Percentiles rank a stretch among this genome's conserved stretches.
These are phyloP conservation scores for Athripsodes cinereus DNA, from an alignment of 2,888 invertebrate genomes.

Conservation along the genomic window DNA sequence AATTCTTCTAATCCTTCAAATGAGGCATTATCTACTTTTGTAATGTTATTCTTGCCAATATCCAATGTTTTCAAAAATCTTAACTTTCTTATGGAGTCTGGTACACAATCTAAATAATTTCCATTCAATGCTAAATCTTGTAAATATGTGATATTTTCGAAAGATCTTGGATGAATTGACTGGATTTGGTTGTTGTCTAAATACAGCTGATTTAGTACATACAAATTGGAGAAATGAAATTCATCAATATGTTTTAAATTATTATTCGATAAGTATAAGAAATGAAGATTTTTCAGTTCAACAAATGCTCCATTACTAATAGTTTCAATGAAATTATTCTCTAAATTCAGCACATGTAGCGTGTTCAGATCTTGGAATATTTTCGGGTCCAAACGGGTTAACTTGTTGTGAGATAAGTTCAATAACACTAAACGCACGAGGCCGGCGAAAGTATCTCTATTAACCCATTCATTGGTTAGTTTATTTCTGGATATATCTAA, in stretches of 20 bases:
- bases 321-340: slow-evolving; percentile 63
- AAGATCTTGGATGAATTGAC: slow-evolving; percentile 60
- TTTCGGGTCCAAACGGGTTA: slow-evolving; percentile 63
- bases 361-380: slow-evolving; percentile 70
- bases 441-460: slow-evolving; percentile 69
- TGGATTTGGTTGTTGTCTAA: slow-evolving; percentile 67
- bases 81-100: slow-evolving; percentile 61
- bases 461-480: slow-evolving; percentile 69
- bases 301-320: slow-evolving; percentile 69
- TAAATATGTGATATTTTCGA: slow-evolving; percentile 70
- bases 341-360: slow-evolving; percentile 68
- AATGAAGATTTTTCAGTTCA: slow-evolving; percentile 68
- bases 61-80: slow-evolving; percentile 69
- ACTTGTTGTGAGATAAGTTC: slow-evolving; percentile 65
- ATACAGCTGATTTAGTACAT: slow-evolving; percentile 65
- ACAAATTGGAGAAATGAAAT: slow-evolving; percentile 64
- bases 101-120: slow-evolving; percentile 60
- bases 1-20: slow-evolving; percentile 70
- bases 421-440: slow-evolving; percentile 66
- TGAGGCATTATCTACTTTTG: slow-evolving; percentile 62
- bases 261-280: slow-evolving; percentile 67
- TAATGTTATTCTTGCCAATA: slow-evolving; percentile 74
- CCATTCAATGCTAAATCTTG: slow-evolving; percentile 72
- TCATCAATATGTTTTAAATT: slow-evolving; percentile 60
- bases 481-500: slow-evolving; percentile 70